phyloP scores from a whole-genome alignment of 2,797 vertebrate genomes.

The Epinephelus malabaricus region DNA sequence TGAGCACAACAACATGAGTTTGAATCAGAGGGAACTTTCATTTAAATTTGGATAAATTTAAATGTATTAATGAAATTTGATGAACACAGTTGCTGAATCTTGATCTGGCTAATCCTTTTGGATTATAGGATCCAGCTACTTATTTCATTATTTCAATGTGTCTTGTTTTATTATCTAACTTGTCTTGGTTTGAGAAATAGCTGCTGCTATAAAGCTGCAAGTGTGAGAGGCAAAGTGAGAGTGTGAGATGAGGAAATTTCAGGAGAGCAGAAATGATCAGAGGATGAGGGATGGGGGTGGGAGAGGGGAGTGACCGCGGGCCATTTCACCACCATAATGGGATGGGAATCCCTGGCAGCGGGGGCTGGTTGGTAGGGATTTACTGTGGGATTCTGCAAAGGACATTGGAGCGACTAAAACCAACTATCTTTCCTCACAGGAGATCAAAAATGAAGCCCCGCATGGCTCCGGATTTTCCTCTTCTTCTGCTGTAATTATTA shows the following conservation, averaged over 20 bases:
- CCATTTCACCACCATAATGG: constrained; percentile 70
- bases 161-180: constrained; percentile 45
- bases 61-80: constrained; percentile 5
- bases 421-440: constrained; percentile 26
- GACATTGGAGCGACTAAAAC: constrained; percentile 37
- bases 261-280: constrained; percentile 43
- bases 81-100: constrained; percentile 22
- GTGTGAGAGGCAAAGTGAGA: constrained; percentile 13
- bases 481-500: constrained; percentile 41
- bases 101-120: constrained; percentile 23
- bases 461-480: constrained; percentile 33
- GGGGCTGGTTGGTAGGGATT: constrained; percentile 57
- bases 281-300: constrained; percentile 33
- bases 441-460: constrained; percentile 31
- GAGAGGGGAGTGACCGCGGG: constrained; percentile 49
- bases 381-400: constrained; percentile 47
- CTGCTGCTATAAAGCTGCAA: constrained; percentile 3
- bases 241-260: constrained; percentile 19
- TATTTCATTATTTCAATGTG: constrained; percentile 44
- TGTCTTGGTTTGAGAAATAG: constrained; percentile 31
- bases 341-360: constrained; percentile 68
- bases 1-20: background rate
- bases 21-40: background rate
- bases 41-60: constrained; percentile 10
- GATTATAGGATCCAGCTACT: constrained; percentile 32